Base-by-base conservation (phyloP, 1,140 invertebrate genomes). In the Frieseomelitta varia region DNA sequence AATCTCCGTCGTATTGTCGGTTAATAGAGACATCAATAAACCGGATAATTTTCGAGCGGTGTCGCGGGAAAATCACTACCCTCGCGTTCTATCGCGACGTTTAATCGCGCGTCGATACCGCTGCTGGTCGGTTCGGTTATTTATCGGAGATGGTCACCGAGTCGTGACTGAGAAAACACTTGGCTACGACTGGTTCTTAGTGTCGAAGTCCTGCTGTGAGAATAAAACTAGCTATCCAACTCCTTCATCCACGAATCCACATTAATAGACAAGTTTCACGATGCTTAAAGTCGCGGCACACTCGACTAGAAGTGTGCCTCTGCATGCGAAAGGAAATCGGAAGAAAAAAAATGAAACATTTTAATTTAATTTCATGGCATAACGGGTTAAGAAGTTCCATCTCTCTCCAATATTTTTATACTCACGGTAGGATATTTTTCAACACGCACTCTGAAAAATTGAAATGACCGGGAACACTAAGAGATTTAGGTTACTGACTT, bases 11-110 rank as follows among this genome's bases (percentile, higher is more conserved):
- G 34, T 55, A 81, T 74, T 81, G 80, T 82, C 80, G 51, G 21
- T 15, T 68, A 81, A 81, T 81, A 68, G 61, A 82, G 72, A 67
- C 80, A 74, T 81, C 80, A 1, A 82, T 75, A 75, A 82, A 21
- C 30, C 17, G 61, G 61, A 55, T 76, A 82, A 82, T 82, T 82
- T n/a, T 67, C 61, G 80, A 67, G 24, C 47, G 68, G 24, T 27
- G 19, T 27, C 71, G 47, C 69, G 47, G 58, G 79, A 55, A 81
- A 81, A 81, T 81, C 53, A 69, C 56, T 47, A 12, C 24, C 14
- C 39, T 58, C 56, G 39, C 11, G 65, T 81, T 55, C 67, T 74
- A 74, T 81, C 56, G 56, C 27, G 58, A 2, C 21, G 53, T 73
- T 53, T 63, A 39, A 81, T 81, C 79, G 53, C 12, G n/a, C 39